Base-by-base conservation (phyloP, 2,113 vertebrate species). In the Anas platyrhynchos region DNA sequence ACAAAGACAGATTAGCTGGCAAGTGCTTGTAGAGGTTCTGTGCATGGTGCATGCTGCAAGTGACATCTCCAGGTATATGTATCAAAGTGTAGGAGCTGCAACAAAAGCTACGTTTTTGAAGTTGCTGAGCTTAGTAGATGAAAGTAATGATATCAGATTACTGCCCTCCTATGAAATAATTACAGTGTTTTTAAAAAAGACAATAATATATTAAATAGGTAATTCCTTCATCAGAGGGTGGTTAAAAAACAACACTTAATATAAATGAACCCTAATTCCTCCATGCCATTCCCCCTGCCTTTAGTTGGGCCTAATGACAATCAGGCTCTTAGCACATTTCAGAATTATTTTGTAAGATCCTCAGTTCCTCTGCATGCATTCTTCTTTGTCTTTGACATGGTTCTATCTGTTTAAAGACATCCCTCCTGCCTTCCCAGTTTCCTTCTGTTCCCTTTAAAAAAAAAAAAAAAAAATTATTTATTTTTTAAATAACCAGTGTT, bases 351-450 rank as follows among this genome's bases (percentile, higher is more conserved):
- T 55, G 0, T 13, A 48, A 18, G 8, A 43, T 50, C 31, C 68
- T 48, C 31, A 55, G 23, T 78, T 73, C 20, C 32, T 11, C 23
- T n/a, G 4, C 0, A 0, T 80, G 29, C 25, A 63, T 83, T 55
- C 48, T 80, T 85, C 61, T 83, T 78, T 78, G 13, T n/a, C 74
- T 74, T 82, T 82, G n/a, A 21, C 21, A 31, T 5, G 43, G 34
- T 75, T 83, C 43, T 83, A 23, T 13, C 20, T 74, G 10, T 71
- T 86, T 25, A 62, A 8, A 10, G 36, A 2, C 41, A 54, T 75
- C 86, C 26, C 26, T 75, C 22, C 18, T 16, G 3, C 11, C n/a
- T 86, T 20, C 13, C 13, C 54, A 9, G 1, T 83, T 82, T 79
- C 6, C 22, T 85, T 75, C 62, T 79, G 10, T n/a, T 91, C 31